Evolutionary conservation across 1,140 invertebrate genomes (phyloP).

Genomic region (Tetramorium parvispinum): DNA sequence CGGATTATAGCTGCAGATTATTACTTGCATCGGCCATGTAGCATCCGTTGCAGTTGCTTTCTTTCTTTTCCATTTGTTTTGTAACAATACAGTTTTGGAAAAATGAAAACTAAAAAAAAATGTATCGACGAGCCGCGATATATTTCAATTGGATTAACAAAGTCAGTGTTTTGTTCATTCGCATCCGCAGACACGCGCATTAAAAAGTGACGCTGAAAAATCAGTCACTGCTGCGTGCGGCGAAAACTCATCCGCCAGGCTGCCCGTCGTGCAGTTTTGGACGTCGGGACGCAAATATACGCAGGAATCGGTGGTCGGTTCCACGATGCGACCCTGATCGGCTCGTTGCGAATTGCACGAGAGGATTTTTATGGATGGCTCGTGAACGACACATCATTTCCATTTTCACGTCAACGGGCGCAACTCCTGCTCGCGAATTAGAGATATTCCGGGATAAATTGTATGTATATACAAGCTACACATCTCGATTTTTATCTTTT

Average conservation of each 20-base stretch:
- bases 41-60: background rate
- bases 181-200: background rate
- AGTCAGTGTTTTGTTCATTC: background rate
- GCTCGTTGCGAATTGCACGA: background rate
- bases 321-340: background rate
- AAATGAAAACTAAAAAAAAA: slow-evolving; percentile 24
- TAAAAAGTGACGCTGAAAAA: slow-evolving; percentile 24
- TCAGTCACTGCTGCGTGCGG: background rate
- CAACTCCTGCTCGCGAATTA: background rate
- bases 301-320: background rate
- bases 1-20: background rate
- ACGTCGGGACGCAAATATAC: background rate
- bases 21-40: background rate
- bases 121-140: background rate
- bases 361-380: slow-evolving; percentile 15
- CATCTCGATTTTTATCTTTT: background rate
- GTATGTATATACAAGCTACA: background rate
- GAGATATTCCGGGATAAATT: slow-evolving; percentile 6
- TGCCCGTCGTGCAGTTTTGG: background rate
- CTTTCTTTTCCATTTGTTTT: background rate
- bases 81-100: slow-evolving; percentile 26
- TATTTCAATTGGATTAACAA: slow-evolving; percentile 38
- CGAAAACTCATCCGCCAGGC: background rate
- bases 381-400: background rate
- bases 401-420: background rate